These are phyloP conservation scores for Protaetia brevitarsis DNA, from an alignment of 1,140 invertebrate species.

Conservation along the genomic window DNA sequence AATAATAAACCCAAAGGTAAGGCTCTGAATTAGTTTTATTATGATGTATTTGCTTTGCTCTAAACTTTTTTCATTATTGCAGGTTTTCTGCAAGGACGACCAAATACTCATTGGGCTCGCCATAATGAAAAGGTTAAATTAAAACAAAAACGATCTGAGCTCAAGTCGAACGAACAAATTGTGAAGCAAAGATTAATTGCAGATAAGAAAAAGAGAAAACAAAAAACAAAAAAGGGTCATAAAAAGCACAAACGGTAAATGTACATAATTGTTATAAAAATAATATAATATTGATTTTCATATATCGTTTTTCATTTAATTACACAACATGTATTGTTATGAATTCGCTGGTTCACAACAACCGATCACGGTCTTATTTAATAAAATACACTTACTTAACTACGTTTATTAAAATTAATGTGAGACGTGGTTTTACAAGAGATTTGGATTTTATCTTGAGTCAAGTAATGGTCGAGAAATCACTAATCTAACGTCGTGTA, in stretches of 20 bases:
- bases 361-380: too few species aligned
- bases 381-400: too few species aligned
- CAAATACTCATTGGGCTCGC: slow-evolving; percentile 57
- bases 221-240: slow-evolving; percentile 46
- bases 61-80: slow-evolving; percentile 17
- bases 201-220: slow-evolving; percentile 51
- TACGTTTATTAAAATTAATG: too few species aligned
- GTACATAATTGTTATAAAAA: background rate
- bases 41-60: background rate
- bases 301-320: too few species aligned
- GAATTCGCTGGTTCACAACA: too few species aligned
- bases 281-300: background rate
- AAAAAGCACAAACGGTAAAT: background rate
- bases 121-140: slow-evolving; percentile 60
- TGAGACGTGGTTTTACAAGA: too few species aligned
- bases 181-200: slow-evolving; percentile 61
- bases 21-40: background rate
- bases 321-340: too few species aligned
- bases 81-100: slow-evolving; percentile 35
- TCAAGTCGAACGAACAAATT: slow-evolving; percentile 68
- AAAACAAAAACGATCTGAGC: slow-evolving; percentile 53
- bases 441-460: too few species aligned
- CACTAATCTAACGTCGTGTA: too few species aligned
- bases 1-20: slow-evolving; percentile 34
- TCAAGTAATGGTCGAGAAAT: too few species aligned